phyloP scores from a whole-genome alignment of 1,140 invertebrate genomes.

The Myzus persicae region DNA sequence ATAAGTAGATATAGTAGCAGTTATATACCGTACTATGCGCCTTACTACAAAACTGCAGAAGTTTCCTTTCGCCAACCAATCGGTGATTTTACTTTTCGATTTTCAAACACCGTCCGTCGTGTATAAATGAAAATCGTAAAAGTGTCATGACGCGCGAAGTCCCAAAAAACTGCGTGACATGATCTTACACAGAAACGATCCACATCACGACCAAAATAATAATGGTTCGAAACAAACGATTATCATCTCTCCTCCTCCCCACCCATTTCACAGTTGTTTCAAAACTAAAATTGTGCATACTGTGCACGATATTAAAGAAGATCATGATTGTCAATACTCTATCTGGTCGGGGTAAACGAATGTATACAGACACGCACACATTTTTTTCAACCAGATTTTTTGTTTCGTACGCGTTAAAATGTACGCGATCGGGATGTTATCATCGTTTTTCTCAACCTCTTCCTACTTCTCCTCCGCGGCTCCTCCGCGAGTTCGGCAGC shows the following conservation, averaged over 20 bases:
- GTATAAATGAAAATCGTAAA: not conserved
- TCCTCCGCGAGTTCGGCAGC: conserved; percentile 38
- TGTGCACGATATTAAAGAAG: not conserved
- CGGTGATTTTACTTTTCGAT: not conserved
- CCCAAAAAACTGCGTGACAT: not conserved
- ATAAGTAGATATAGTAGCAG: not conserved
- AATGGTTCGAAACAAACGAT: not conserved
- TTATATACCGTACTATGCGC: not conserved
- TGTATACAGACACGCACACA: not conserved
- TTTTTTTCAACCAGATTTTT: conserved; percentile 19
- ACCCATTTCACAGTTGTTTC: not conserved
- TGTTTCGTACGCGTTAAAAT: conserved; percentile 24
- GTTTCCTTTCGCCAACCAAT: conserved; percentile 35
- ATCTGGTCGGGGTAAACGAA: not conserved
- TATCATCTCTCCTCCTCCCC: not conserved
- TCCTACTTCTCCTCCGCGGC: not conserved
- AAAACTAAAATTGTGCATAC: not conserved
- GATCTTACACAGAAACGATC: not conserved
- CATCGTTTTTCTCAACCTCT: conserved; percentile 41
- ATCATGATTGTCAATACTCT: not conserved
- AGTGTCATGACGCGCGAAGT: not conserved
- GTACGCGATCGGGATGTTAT: conserved; percentile 51
- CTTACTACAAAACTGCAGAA: not conserved
- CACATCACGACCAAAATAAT: not conserved
- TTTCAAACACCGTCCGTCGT: not conserved